Conservation (phyloP, 1,140 invertebrate genomes). For the Leptinotarsa defecta region DNA sequence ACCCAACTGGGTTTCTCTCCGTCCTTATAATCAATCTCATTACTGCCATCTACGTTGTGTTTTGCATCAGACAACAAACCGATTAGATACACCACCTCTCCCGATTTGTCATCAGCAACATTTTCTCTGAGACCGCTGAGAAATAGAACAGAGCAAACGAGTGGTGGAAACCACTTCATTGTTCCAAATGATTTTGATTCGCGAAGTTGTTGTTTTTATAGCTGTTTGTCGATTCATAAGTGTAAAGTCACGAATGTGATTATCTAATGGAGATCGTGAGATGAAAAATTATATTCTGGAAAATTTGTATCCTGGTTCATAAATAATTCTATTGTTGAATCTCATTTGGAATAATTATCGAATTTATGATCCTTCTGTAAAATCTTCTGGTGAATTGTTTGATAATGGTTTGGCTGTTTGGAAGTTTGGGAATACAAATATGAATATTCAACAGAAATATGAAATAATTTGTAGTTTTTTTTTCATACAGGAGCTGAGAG, state of each 20-base stretch:
- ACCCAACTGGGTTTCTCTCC: slow-evolving; percentile 26
- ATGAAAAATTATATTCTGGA: neutral
- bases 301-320: neutral
- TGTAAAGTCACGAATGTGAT: neutral
- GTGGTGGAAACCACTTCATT: slow-evolving; percentile 24
- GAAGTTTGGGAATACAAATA: too few relatives aligned
- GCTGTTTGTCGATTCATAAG: neutral
- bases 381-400: too few relatives aligned
- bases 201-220: slow-evolving; percentile 11
- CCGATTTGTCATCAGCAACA: neutral
- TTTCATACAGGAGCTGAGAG: too few relatives aligned
- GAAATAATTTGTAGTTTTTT: too few relatives aligned
- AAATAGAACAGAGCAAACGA: neutral
- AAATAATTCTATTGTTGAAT: too few relatives aligned
- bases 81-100: slow-evolving; percentile 37
- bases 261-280: neutral
- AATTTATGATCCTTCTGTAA: too few relatives aligned
- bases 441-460: too few relatives aligned
- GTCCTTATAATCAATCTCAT: neutral
- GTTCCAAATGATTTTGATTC: neutral
- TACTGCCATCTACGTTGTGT: neutral
- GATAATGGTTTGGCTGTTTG: too few relatives aligned
- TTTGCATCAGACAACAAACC: slow-evolving; percentile 30
- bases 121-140: slow-evolving; percentile 14
- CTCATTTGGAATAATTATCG: too few relatives aligned